phyloP scores from a whole-genome alignment of 2,113 vertebrate genomes.

The Zeus faber region DNA sequence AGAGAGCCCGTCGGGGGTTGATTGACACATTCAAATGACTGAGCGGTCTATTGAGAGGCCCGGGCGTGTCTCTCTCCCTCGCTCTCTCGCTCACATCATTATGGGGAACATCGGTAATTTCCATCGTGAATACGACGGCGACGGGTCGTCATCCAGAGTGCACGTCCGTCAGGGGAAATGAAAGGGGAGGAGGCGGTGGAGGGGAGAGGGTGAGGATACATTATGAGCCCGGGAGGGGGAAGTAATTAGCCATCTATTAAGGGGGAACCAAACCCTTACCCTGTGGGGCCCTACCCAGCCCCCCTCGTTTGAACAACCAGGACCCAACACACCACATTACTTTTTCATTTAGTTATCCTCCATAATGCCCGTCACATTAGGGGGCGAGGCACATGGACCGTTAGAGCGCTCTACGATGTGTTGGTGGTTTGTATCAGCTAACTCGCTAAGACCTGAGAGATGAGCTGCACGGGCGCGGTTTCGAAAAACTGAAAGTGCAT shows the following conservation, averaged over 20 bases:
- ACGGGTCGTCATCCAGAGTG: background rate
- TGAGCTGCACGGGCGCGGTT: no score
- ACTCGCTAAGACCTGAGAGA: no score
- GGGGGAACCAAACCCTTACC: constrained; percentile 38
- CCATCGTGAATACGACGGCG: constrained; percentile 12
- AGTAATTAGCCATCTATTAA: constrained; percentile 71
- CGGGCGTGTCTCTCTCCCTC: constrained; percentile 52
- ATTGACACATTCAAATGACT: constrained; percentile 55
- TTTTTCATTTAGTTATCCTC: constrained; percentile 17
- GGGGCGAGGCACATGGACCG: no score
- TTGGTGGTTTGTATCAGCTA: no score
- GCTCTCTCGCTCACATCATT: constrained; percentile 70
- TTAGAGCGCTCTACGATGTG: no score
- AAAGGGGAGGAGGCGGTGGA: constrained; percentile 46
- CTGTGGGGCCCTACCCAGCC: constrained; percentile 51
- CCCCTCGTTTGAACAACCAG: constrained; percentile 53
- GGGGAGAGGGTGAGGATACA: no score
- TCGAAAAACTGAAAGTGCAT: no score
- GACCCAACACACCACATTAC: constrained; percentile 49
- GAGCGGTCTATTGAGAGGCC: constrained; percentile 41
- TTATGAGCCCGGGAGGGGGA: constrained; percentile 28
- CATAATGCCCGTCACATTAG: constrained; percentile 31
- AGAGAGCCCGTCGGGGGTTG: constrained; percentile 14
- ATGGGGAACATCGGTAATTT: constrained; percentile 64
- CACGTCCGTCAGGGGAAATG: constrained; percentile 63